Percentiles rank a stretch among this genome's conserved stretches.
These are phyloP conservation scores for Drosophila mimica DNA, from an alignment of 2,888 invertebrate genomes.

Conservation along the genomic window DNA sequence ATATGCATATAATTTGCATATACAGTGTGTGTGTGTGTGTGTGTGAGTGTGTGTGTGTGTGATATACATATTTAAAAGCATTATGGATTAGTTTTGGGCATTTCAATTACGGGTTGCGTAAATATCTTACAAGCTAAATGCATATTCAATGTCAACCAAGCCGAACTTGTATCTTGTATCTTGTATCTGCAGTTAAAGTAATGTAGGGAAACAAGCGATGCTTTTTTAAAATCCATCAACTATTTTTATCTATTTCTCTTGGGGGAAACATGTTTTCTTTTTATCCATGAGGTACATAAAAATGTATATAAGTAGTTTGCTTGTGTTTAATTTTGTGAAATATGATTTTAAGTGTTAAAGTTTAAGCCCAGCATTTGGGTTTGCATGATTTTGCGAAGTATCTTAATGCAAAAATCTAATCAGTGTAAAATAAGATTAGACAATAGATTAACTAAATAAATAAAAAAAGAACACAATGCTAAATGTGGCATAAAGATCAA, in stretches of 20 bases:
- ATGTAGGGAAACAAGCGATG: neutral
- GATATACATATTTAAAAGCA: constrained; percentile 25
- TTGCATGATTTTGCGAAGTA: neutral
- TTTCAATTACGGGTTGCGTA: constrained; percentile 4
- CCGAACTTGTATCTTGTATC: neutral
- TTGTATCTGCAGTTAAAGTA: neutral
- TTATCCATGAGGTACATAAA: neutral
- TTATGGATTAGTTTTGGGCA: constrained; percentile 50
- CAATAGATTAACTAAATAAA: neutral
- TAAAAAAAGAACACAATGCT: neutral
- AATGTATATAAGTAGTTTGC: neutral
- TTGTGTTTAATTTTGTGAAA: neutral
- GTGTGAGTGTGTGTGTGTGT: constrained; percentile 2
- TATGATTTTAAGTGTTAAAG: neutral
- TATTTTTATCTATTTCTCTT: neutral
- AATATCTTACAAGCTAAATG: constrained; percentile 5
- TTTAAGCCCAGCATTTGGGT: neutral
- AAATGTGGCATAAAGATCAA: neutral
- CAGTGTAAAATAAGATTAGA: neutral
- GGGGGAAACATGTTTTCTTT: neutral
- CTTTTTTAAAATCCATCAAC: neutral
- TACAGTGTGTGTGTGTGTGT: constrained; percentile 10
- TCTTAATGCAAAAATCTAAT: neutral
- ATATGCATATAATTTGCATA: constrained; percentile 19
- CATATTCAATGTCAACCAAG: neutral